Percentiles rank a stretch among this genome's conserved stretches.
Conservation (phyloP, 2,797 vertebrate genomes). For the Enteromius trimaculatus region DNA sequence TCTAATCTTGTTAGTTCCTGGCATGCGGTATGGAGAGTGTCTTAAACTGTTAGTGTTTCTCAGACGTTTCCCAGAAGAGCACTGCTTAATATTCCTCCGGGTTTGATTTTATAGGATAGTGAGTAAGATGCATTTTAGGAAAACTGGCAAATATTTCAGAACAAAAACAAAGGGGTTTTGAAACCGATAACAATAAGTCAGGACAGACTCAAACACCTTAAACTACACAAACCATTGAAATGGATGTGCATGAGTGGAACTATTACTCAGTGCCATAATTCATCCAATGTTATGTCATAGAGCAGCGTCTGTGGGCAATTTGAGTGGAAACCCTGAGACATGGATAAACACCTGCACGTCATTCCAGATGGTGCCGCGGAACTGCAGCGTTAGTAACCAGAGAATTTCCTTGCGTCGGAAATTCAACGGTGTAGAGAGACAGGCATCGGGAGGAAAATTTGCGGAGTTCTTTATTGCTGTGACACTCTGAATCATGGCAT, state of each 20-base stretch:
- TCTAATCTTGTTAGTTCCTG: conserved; percentile 27
- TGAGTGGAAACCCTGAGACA: conserved; percentile 51
- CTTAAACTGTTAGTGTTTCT: conserved; percentile 44
- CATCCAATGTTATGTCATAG: conserved; percentile 37
- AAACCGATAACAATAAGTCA: conserved; percentile 16
- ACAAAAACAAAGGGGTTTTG: conserved; percentile 5
- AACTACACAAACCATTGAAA: conserved; percentile 40
- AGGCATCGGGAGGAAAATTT: conserved; percentile 23
- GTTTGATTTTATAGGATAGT: conserved; percentile 34
- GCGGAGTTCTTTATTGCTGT: conserved; percentile 24
- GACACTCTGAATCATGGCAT: conserved; percentile 18
- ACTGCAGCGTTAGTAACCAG: not conserved
- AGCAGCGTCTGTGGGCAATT: conserved; percentile 28
- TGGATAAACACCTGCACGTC: conserved; percentile 36
- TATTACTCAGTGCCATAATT: conserved; percentile 14
- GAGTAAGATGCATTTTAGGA: conserved; percentile 29
- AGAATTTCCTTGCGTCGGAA: conserved; percentile 18
- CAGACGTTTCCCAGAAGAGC: conserved; percentile 39
- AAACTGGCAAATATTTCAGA: conserved; percentile 23
- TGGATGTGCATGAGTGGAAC: conserved; percentile 10
- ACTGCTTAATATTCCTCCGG: conserved; percentile 20
- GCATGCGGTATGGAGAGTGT: conserved; percentile 29
- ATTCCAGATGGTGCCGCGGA: conserved; percentile 48
- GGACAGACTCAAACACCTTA: conserved; percentile 23
- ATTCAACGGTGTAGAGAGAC: conserved; percentile 18